Percentiles rank a stretch among this genome's conserved stretches.
Evolutionary conservation across 2,888 invertebrate genomes (phyloP).

Genomic region (Caenorhabditis drosophilae): DNA sequence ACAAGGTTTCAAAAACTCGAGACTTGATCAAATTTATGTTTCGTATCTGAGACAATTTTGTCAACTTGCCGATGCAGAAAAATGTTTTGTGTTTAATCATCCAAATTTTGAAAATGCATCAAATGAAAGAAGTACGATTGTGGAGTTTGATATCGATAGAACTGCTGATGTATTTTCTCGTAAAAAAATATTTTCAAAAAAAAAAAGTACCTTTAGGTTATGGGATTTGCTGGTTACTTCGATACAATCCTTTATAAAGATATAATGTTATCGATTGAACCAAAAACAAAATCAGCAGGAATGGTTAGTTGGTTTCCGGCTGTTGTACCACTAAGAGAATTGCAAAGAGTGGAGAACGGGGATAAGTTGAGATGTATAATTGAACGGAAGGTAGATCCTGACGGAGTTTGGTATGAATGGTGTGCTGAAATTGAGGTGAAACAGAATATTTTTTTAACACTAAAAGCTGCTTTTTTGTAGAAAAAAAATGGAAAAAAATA

Average conservation of each 20-base stretch:
- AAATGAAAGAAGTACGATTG: slow-evolving; percentile 28
- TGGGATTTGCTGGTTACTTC: slow-evolving; percentile 93
- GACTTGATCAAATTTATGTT: slow-evolving; percentile 85
- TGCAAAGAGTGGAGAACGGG: slow-evolving; percentile 47
- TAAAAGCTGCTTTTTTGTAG: slow-evolving; percentile 4
- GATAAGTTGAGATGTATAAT: slow-evolving; percentile 47
- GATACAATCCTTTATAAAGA: slow-evolving; percentile 85
- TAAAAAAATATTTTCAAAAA: neutral
- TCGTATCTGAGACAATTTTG: slow-evolving; percentile 87
- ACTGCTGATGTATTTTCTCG: slow-evolving; percentile 30
- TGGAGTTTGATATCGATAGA: slow-evolving; percentile 38
- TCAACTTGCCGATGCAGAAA: slow-evolving; percentile 69
- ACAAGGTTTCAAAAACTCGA: slow-evolving; percentile 13
- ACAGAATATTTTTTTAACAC: neutral
- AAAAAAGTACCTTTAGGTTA: slow-evolving; percentile 46
- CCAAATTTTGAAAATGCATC: slow-evolving; percentile 77
- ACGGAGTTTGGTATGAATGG: slow-evolving; percentile 69
- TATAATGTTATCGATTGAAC: slow-evolving; percentile 80
- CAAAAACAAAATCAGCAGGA: slow-evolving; percentile 84
- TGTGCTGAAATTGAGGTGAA: slow-evolving; percentile 31
- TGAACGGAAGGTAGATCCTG: slow-evolving; percentile 46
- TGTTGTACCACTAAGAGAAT: slow-evolving; percentile 79
- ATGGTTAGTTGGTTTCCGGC: slow-evolving; percentile 99
- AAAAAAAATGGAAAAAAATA: slow-evolving; percentile 11
- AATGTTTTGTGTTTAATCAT: slow-evolving; percentile 86